Evolutionary conservation across 2,797 vertebrate species (phyloP).

Genomic region (Eurystomus glaucurus): DNA sequence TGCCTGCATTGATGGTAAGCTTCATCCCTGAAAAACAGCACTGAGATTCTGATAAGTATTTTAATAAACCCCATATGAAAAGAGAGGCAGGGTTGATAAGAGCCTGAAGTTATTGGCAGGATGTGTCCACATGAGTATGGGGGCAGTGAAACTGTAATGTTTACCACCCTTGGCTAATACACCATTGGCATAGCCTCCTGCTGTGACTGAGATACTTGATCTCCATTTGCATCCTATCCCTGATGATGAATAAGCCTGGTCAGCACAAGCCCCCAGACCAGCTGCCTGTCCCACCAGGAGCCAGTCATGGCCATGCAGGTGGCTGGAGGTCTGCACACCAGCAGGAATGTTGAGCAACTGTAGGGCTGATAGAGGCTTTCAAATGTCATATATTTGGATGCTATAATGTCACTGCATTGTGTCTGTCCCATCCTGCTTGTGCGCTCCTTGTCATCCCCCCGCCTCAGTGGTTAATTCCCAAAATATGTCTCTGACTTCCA

Average conservation of each 20-base stretch:
- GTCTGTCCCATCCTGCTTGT: not conserved
- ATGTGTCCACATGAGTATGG: accelerated
- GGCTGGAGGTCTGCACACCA: not conserved
- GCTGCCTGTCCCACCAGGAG: not conserved
- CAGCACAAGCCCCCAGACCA: not conserved
- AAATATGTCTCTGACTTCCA: not conserved
- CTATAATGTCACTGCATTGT: not conserved
- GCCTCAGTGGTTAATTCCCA: accelerated
- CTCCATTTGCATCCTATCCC: accelerated
- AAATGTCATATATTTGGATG: not conserved
- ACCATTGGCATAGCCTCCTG: not conserved
- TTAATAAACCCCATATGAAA: not conserved
- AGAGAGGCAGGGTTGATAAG: not conserved
- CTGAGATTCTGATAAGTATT: not conserved
- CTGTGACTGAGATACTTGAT: not conserved
- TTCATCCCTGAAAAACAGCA: not conserved
- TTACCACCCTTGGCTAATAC: not conserved
- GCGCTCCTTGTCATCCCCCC: not conserved
- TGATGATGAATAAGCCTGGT: accelerated
- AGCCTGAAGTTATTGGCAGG: not conserved
- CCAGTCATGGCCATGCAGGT: accelerated
- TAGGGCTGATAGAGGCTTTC: not conserved
- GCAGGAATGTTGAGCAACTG: not conserved
- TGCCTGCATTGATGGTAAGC: not conserved
- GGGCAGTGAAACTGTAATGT: accelerated